Evolutionary conservation across 2,888 invertebrate species (phyloP).

Genomic region (Leucoptera coffeella): DNA sequence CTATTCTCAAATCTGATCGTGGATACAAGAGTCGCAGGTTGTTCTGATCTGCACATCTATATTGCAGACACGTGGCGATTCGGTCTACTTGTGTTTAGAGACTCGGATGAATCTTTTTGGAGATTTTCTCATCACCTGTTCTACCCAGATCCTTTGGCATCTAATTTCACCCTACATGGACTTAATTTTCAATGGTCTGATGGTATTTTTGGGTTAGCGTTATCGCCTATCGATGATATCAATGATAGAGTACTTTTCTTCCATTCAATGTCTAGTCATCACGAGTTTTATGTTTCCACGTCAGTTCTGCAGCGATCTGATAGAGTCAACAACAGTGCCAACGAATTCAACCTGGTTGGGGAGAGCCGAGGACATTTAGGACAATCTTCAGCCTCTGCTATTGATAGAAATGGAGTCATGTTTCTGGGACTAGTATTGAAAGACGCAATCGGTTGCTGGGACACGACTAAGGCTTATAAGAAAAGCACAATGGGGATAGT

Average conservation of each 20-base stretch:
- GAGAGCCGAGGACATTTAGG: slow-evolving; percentile 55
- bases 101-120: slow-evolving; percentile 55
- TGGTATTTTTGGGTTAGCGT: slow-evolving; percentile 69
- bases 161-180: slow-evolving; percentile 68
- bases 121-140: slow-evolving; percentile 61
- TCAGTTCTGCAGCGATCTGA: slow-evolving; percentile 57
- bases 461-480: slow-evolving; percentile 63
- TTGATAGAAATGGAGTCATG: slow-evolving; percentile 67
- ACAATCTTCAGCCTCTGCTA: slow-evolving; percentile 69
- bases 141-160: slow-evolving; percentile 66
- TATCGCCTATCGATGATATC: slow-evolving; percentile 49
- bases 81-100: slow-evolving; percentile 57
- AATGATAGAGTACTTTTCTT: slow-evolving; percentile 65
- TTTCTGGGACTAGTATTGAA: slow-evolving; percentile 73
- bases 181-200: slow-evolving; percentile 78
- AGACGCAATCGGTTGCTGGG: slow-evolving; percentile 77
- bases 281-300: slow-evolving; percentile 69
- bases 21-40: slow-evolving; percentile 53
- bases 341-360: slow-evolving; percentile 26
- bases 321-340: slow-evolving; percentile 19
- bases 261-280: slow-evolving; percentile 75
- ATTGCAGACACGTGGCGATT: slow-evolving; percentile 67
- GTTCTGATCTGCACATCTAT: slow-evolving; percentile 60
- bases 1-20: slow-evolving; percentile 63
- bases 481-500: slow-evolving; percentile 57